These are phyloP conservation scores for Tetragonula clypearis DNA, from an alignment of 1,140 invertebrate genomes.

Conservation along the genomic window DNA sequence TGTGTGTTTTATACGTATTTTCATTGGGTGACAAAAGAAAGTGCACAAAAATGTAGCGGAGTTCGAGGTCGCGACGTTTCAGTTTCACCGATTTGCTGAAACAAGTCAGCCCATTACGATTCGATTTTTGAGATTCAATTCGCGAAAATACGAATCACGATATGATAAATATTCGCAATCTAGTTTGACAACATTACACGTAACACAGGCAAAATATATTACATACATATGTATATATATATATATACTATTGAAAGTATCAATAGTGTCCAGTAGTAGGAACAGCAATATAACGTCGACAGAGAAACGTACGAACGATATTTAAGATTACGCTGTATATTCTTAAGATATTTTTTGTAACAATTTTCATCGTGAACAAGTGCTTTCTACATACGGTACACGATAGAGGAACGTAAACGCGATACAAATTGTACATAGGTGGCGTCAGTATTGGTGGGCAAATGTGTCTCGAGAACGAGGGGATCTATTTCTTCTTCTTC, in stretches of 20 bases:
- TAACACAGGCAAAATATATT: not conserved
- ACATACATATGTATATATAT: too few species aligned
- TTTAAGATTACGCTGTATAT: conserved; percentile 1
- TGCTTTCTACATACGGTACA: conserved; percentile 15
- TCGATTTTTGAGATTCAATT: not conserved
- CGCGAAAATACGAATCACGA: not conserved
- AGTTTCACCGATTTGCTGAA: not conserved
- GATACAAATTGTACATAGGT: conserved; percentile 17
- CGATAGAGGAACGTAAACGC: not conserved
- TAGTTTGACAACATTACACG: not conserved
- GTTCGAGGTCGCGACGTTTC: too few species aligned
- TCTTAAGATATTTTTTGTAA: conserved; percentile 40
- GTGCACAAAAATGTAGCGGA: too few species aligned
- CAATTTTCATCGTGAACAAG: conserved; percentile 1
- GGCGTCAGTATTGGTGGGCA: conserved; percentile 20
- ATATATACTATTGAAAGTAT: not conserved
- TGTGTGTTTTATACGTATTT: not conserved
- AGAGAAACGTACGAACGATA: not conserved
- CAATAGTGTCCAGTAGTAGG: not conserved
- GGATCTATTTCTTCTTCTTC: not conserved
- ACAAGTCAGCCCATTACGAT: not conserved
- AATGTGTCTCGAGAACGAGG: conserved; percentile 3
- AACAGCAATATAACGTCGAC: not conserved
- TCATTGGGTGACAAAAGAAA: too few species aligned
- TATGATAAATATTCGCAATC: not conserved